Evolutionary conservation across 1,140 invertebrate species (phyloP).

Genomic region (Babylonia areolata): DNA sequence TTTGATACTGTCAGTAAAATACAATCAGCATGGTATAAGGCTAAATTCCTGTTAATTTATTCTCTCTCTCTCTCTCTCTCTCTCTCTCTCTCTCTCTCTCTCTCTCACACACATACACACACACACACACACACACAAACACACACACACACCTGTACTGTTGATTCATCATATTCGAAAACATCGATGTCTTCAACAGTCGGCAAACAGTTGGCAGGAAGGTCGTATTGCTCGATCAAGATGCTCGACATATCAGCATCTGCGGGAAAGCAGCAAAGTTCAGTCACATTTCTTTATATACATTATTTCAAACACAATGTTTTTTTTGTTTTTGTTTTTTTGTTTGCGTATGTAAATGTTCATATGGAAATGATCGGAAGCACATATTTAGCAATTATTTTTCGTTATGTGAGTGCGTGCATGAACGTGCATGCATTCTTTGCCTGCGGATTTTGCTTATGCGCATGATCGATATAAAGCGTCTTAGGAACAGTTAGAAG

Average conservation of each 20-base stretch:
- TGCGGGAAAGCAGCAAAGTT: neutral
- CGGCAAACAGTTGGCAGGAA: neutral
- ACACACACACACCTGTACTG: neutral
- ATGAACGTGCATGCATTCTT: too few relatives aligned
- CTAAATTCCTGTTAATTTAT: too few relatives aligned
- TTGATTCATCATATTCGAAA: neutral
- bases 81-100: neutral
- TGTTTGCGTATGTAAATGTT: too few relatives aligned
- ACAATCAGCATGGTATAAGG: too few relatives aligned
- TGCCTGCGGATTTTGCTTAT: too few relatives aligned
- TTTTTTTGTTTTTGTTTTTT: neutral
- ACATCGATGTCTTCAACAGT: neutral
- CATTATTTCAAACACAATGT: neutral
- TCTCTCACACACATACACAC: too few relatives aligned
- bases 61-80: neutral
- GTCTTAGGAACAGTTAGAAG: too few relatives aligned
- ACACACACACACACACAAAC: neutral
- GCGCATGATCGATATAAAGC: too few relatives aligned
- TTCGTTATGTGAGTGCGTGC: too few relatives aligned
- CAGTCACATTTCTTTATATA: neutral
- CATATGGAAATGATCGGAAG: too few relatives aligned
- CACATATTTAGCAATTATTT: too few relatives aligned
- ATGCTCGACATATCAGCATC: slow-evolving; percentile 6
- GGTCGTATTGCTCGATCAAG: neutral
- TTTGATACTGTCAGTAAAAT: neutral